Conservation (phyloP, 2,888 invertebrate genomes). For the Acrobasis repandana region DNA sequence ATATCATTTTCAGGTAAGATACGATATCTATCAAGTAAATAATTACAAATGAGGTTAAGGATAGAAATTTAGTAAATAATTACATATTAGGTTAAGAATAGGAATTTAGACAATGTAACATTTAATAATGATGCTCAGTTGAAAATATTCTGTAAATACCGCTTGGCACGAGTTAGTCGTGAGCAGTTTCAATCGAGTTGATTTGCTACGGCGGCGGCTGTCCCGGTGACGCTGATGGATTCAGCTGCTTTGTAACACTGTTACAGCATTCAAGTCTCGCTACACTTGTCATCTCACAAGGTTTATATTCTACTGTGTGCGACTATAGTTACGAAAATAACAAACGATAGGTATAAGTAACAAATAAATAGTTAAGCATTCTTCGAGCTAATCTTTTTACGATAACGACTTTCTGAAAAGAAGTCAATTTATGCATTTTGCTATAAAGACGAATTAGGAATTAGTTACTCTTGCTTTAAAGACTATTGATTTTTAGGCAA, state of each 20-base stretch:
- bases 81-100: slow-evolving; percentile 13
- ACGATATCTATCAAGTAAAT: slow-evolving; percentile 19
- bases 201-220: slow-evolving; percentile 31
- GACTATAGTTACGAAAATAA: too few relatives aligned
- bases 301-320: slow-evolving; percentile 9
- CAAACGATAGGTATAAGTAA: not conserved
- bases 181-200: slow-evolving; percentile 30
- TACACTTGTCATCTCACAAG: slow-evolving; percentile 32
- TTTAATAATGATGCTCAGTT: slow-evolving; percentile 1
- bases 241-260: slow-evolving; percentile 30
- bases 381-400: too few relatives aligned
- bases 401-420: too few relatives aligned
- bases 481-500: too few relatives aligned
- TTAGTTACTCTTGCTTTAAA: too few relatives aligned
- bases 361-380: slow-evolving; percentile 17
- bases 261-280: slow-evolving; percentile 24
- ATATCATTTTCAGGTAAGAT: slow-evolving; percentile 14
- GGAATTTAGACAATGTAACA: slow-evolving; percentile 2
- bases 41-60: too few relatives aligned
- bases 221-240: slow-evolving; percentile 31
- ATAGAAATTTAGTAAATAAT: too few relatives aligned
- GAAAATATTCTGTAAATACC: slow-evolving; percentile 1
- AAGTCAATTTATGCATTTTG: too few relatives aligned
- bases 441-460: too few relatives aligned
- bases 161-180: slow-evolving; percentile 25